Evolutionary conservation across 2,888 invertebrate genomes (phyloP).

Genomic region (Litoditis marina): DNA sequence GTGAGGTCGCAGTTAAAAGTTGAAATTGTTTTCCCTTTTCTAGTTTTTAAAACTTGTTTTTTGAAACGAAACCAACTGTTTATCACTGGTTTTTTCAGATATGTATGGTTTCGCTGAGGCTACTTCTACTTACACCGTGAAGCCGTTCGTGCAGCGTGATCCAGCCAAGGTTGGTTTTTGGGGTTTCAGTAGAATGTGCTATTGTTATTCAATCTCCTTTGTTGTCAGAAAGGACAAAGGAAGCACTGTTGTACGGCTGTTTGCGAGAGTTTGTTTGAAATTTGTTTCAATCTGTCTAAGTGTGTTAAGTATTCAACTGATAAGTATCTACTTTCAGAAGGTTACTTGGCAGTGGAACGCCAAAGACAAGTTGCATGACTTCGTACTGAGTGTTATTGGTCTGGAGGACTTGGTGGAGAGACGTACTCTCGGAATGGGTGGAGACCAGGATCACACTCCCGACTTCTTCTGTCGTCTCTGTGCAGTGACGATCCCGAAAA

Average conservation of each 20-base stretch:
- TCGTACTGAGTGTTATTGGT: constrained; percentile 33
- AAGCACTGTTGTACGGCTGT: too few relatives aligned
- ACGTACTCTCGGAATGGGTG: constrained; percentile 1
- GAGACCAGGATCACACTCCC: constrained; percentile 8
- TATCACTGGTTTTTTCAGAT: constrained; percentile 18
- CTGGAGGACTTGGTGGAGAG: constrained; percentile 37
- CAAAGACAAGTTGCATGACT: constrained; percentile 22
- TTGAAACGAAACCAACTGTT: too few relatives aligned
- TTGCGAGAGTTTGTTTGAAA: too few relatives aligned
- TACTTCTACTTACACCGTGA: constrained; percentile 32
- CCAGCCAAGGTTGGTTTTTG: constrained; percentile 23
- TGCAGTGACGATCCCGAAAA: constrained; percentile 19
- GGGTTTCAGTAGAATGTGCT: too few relatives aligned
- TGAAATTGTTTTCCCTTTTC: too few relatives aligned
- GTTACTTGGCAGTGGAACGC: constrained; percentile 36
- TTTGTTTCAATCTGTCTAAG: too few relatives aligned
- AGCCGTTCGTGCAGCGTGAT: constrained; percentile 31
- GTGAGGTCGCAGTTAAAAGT: too few relatives aligned
- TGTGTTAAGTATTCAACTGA: too few relatives aligned
- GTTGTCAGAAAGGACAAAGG: too few relatives aligned
- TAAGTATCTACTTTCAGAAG: constrained; percentile 32
- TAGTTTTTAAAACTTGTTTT: neutral
- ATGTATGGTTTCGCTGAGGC: constrained; percentile 17
- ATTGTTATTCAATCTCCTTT: too few relatives aligned
- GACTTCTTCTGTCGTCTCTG: constrained; percentile 40